A percentile compares a stretch with the other conserved stretches of the same genome.
phyloP scores from a whole-genome alignment of 2,888 invertebrate species.

The Dinocampus coccinellae region DNA sequence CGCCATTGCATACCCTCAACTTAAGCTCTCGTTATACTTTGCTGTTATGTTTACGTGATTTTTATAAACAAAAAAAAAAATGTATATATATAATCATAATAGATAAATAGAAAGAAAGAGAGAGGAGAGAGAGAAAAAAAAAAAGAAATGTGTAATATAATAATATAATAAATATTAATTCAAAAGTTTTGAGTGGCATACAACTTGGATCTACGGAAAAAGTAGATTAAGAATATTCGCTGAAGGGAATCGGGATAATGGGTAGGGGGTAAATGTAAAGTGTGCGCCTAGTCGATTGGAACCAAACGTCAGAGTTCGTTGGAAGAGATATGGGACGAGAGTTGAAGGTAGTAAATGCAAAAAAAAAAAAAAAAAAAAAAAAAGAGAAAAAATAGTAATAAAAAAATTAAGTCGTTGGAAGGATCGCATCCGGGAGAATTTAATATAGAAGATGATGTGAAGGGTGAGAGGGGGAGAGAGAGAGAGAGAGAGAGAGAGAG shows the following conservation, averaged over 20 bases:
- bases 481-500: background rate
- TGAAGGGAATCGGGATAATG: background rate
- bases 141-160: too few relatives aligned
- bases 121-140: background rate
- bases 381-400: background rate
- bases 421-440: slow-evolving; percentile 39
- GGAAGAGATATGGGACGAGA: slow-evolving; percentile 33
- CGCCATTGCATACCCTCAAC: background rate
- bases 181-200: background rate
- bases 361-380: too few relatives aligned
- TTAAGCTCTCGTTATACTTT: background rate
- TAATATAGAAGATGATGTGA: slow-evolving; percentile 37
- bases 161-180: slow-evolving; percentile 15
- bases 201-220: background rate
- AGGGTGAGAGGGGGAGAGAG: background rate
- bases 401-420: slow-evolving; percentile 19
- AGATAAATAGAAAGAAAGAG: background rate
- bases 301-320: slow-evolving; percentile 31
- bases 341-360: too few relatives aligned
- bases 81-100: too few relatives aligned
- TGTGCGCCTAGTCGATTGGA: slow-evolving; percentile 17
- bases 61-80: background rate
- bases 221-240: slow-evolving; percentile 16
- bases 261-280: background rate
- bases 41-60: background rate